Evolutionary conservation across 2,888 invertebrate species (phyloP).

Genomic region (Pyrochroa serraticornis): DNA sequence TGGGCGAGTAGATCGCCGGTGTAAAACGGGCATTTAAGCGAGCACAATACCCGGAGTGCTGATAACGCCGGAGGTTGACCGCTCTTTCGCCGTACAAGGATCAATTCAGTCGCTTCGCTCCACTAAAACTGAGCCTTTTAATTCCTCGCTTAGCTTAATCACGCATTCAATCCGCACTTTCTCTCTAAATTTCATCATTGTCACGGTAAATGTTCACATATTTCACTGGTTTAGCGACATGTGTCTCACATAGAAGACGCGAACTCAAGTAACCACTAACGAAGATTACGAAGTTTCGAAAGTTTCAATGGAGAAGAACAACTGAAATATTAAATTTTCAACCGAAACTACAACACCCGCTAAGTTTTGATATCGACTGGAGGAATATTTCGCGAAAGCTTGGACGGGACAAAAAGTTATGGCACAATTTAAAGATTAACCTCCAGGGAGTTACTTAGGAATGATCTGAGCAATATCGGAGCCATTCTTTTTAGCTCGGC

Average conservation of each 20-base stretch:
- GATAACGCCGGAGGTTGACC: slow-evolving; percentile 36
- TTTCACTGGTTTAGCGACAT: slow-evolving; percentile 17
- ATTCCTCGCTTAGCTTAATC: slow-evolving; percentile 42
- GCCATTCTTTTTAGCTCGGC: too few relatives aligned
- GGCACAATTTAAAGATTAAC: too few relatives aligned
- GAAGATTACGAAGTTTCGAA: too few relatives aligned
- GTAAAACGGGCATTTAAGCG: slow-evolving; percentile 38
- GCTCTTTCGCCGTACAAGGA: slow-evolving; percentile 35
- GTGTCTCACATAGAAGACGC: too few relatives aligned
- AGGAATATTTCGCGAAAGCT: not conserved
- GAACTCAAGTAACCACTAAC: too few relatives aligned
- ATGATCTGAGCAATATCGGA: too few relatives aligned
- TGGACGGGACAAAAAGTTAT: too few relatives aligned
- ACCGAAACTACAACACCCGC: not conserved
- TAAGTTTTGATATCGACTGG: not conserved
- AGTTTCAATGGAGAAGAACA: not conserved
- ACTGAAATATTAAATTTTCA: not conserved
- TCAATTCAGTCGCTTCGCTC: slow-evolving; percentile 39
- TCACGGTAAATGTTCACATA: slow-evolving; percentile 37
- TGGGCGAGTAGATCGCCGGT: slow-evolving; percentile 30
- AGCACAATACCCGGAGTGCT: slow-evolving; percentile 34
- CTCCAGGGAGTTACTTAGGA: too few relatives aligned
- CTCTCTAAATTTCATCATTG: slow-evolving; percentile 42
- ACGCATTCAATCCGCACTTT: slow-evolving; percentile 43
- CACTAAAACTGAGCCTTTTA: slow-evolving; percentile 45